phyloP scores from a whole-genome alignment of 2,797 vertebrate species.

The Pseudopleuronectes americanus region DNA sequence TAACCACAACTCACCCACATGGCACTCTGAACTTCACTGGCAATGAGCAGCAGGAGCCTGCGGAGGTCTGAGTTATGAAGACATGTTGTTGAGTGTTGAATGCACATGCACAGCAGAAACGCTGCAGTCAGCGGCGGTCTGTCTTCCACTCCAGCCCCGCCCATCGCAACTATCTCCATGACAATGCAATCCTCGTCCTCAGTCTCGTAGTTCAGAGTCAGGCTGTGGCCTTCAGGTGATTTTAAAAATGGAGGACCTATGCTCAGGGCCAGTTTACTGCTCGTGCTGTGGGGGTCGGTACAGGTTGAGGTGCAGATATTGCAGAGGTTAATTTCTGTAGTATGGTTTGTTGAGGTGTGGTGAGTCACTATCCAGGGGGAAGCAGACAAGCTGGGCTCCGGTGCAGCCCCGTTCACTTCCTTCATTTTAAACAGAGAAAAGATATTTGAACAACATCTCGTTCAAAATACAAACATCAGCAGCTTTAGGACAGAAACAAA shows the following conservation, averaged over 20 bases:
- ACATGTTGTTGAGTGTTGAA: conserved; percentile 76
- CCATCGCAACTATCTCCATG: conserved; percentile 72
- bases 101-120: conserved; percentile 79
- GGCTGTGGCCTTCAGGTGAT: conserved; percentile 55
- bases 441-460: neutral
- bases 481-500: neutral
- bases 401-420: conserved; percentile 37
- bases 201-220: conserved; percentile 68
- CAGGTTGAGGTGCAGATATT: conserved; percentile 57
- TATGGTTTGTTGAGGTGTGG: neutral
- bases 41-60: conserved; percentile 80
- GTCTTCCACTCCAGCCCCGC: conserved; percentile 11
- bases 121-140: conserved; percentile 69
- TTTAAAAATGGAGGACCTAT: conserved; percentile 53
- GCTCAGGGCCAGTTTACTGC: neutral
- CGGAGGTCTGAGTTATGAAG: conserved; percentile 77
- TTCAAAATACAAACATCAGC: too few relatives aligned
- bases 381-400: conserved; percentile 22
- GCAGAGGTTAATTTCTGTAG: conserved; percentile 51
- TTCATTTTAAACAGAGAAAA: conserved; percentile 38
- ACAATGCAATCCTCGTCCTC: conserved; percentile 71
- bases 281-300: neutral
- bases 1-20: conserved; percentile 80
- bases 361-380: conserved; percentile 44
- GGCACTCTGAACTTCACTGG: conserved; percentile 77